These are phyloP conservation scores for Pammene aurita DNA, from an alignment of 2,888 invertebrate genomes.

Conservation along the genomic window DNA sequence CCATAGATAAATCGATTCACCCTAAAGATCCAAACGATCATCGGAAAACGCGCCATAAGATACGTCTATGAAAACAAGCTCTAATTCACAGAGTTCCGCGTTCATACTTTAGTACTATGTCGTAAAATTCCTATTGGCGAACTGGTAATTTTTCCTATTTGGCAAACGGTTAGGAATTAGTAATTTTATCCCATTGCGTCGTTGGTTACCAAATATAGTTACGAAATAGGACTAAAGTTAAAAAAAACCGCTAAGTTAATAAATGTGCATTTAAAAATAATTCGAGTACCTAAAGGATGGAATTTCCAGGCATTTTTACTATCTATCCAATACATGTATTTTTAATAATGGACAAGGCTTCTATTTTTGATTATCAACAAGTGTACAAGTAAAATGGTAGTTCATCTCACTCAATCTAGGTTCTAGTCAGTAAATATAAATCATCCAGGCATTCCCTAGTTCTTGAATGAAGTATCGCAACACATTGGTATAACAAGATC, in stretches of 20 bases:
- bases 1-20: neutral
- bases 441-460: constrained; percentile 27
- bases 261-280: neutral
- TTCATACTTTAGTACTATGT: neutral
- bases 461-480: constrained; percentile 59
- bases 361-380: constrained; percentile 18
- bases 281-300: neutral
- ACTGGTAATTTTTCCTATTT: no score
- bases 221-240: neutral
- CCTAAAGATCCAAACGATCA: neutral
- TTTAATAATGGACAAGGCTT: constrained; percentile 18
- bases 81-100: neutral
- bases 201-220: neutral
- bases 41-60: neutral
- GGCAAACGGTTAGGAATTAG: neutral
- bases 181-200: neutral
- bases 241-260: neutral
- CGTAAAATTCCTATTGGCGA: no score
- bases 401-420: constrained; percentile 9
- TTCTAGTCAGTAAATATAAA: constrained; percentile 23
- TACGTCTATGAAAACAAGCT: constrained; percentile 6
- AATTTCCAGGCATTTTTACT: neutral
- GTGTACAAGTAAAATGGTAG: constrained; percentile 25
- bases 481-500: constrained; percentile 64
- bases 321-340: constrained; percentile 5